Evolutionary conservation across 2,113 vertebrate genomes (phyloP).

Genomic region (Hypanus sabinus): DNA sequence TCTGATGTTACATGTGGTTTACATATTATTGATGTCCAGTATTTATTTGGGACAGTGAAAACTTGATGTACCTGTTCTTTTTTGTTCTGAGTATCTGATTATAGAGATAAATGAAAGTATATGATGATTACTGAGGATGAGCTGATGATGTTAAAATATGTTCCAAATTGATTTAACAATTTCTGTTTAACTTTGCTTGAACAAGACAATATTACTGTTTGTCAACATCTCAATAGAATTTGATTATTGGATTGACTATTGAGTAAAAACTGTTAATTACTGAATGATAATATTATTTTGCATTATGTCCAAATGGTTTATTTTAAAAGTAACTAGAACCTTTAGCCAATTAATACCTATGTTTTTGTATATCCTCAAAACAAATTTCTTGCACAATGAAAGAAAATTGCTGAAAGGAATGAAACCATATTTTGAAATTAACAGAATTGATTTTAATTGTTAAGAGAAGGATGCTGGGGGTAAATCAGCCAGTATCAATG

Average conservation of each 20-base stretch:
- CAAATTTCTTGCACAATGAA: slow-evolving; percentile 1
- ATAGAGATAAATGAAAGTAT: background rate
- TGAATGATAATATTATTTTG: slow-evolving; percentile 1
- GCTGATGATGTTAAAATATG: background rate
- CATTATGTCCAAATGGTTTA: background rate
- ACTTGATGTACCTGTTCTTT: background rate
- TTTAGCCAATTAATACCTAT: background rate
- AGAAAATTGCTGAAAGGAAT: background rate
- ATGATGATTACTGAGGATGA: background rate
- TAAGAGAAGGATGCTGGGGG: no score
- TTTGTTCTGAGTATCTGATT: background rate
- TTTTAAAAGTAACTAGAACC: background rate
- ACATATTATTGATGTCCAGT: background rate
- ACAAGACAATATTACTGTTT: background rate
- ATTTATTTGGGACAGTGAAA: background rate
- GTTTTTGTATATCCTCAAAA: background rate
- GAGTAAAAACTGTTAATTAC: background rate
- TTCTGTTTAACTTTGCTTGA: background rate
- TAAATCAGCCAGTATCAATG: no score
- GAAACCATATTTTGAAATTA: background rate
- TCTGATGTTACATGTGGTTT: background rate
- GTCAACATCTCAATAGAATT: background rate
- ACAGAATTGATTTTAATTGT: background rate
- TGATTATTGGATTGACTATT: slow-evolving; percentile 1
- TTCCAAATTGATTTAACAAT: background rate